A percentile compares a stretch with the other conserved stretches of the same genome.
Conservation (phyloP, 37 sponge, comb jelly and placozoan species). For the Mnemiopsis leidyi region DNA sequence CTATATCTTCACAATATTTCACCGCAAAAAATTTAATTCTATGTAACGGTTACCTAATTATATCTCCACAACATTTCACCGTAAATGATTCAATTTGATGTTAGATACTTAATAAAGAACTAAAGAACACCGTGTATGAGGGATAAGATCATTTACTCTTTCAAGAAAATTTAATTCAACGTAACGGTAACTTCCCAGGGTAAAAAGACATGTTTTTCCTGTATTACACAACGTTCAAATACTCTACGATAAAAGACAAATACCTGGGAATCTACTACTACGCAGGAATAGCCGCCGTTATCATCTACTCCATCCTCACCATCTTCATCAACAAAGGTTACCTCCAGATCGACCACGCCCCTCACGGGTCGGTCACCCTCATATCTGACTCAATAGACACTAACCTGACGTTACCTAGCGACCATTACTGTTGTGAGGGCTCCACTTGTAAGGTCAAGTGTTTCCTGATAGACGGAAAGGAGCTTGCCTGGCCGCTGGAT, state of each 20-base stretch:
- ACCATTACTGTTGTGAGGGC: conserved; percentile 20
- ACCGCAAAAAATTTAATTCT: no score
- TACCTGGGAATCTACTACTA: conserved; percentile 81
- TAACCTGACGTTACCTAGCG: neutral
- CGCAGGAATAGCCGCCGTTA: conserved; percentile 66
- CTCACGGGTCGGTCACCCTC: conserved; percentile 74
- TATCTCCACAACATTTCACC: no score
- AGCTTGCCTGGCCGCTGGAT: conserved; percentile 79
- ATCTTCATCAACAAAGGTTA: conserved; percentile 29
- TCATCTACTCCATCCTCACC: conserved; percentile 70
- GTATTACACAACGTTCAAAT: conserved; percentile 82
- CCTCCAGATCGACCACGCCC: conserved; percentile 77
- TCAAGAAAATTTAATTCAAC: no score
- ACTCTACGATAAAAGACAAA: conserved; percentile 74
- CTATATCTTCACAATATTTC: no score
- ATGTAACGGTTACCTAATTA: no score
- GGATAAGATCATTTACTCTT: neutral
- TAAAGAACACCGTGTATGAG: no score
- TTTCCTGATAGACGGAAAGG: conserved; percentile 73
- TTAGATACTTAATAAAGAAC: no score
- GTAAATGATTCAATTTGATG: no score
- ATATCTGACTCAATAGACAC: conserved; percentile 67
- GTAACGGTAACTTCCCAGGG: no score
- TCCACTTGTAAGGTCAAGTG: conserved; percentile 73
- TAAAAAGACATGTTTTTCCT: conserved; percentile 61